These are phyloP conservation scores for Chaetoderma sp. DNA, from an alignment of 2,888 invertebrate species.

Conservation along the genomic window DNA sequence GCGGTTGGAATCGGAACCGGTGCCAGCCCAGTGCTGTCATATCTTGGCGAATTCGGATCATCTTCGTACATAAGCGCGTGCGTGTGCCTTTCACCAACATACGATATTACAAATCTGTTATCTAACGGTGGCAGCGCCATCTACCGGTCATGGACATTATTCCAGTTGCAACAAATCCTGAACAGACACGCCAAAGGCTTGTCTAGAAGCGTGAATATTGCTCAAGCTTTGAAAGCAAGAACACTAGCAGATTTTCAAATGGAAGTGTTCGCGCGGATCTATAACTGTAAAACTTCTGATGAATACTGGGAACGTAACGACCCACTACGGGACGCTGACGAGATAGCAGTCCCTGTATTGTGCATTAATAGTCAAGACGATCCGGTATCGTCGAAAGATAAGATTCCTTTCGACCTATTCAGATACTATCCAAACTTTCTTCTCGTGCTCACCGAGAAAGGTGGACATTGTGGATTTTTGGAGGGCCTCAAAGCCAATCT, in stretches of 20 bases:
- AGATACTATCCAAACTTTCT: constrained; percentile 60
- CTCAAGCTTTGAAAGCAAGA: constrained; percentile 40
- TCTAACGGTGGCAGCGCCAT: constrained; percentile 31
- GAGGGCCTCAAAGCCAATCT: constrained; percentile 43
- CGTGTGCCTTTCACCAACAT: constrained; percentile 55
- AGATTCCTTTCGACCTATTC: constrained; percentile 43
- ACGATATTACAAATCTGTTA: constrained; percentile 36
- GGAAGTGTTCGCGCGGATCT: constrained; percentile 45
- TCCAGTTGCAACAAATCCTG: constrained; percentile 42
- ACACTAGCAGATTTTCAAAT: constrained; percentile 46
- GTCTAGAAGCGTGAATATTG: constrained; percentile 42
- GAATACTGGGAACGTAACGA: constrained; percentile 47
- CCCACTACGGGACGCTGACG: constrained; percentile 43
- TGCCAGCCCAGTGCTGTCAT: constrained; percentile 54
- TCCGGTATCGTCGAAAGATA: constrained; percentile 33
- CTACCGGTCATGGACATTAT: constrained; percentile 44
- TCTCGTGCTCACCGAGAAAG: constrained; percentile 54
- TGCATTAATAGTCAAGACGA: constrained; percentile 44
- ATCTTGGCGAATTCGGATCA: constrained; percentile 63
- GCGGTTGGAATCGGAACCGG: constrained; percentile 57
- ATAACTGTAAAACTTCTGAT: constrained; percentile 30
- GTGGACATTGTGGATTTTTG: constrained; percentile 65
- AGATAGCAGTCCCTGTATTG: constrained; percentile 41
- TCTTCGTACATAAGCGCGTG: constrained; percentile 51
- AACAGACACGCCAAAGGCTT: constrained; percentile 47